These are phyloP conservation scores for Acrossocheilus fasciatus DNA, from an alignment of 2,797 vertebrate genomes.

Conservation along the genomic window DNA sequence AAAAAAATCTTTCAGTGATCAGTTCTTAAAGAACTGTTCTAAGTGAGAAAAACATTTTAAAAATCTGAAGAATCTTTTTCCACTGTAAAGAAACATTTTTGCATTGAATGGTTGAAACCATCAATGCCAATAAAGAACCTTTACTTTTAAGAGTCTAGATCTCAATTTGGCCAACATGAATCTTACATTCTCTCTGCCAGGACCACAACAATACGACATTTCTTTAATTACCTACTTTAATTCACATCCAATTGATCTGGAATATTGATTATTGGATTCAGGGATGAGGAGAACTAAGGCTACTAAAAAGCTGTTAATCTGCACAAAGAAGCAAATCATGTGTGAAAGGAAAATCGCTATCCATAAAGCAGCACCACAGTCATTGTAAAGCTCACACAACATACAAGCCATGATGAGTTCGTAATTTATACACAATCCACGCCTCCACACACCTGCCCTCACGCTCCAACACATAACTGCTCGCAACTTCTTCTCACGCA, in stretches of 20 bases:
- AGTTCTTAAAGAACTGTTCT: background rate
- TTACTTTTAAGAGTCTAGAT: background rate
- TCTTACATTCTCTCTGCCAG: conserved; percentile 20
- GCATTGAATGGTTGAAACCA: background rate
- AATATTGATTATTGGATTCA: conserved; percentile 61
- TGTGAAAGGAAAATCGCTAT: conserved; percentile 39
- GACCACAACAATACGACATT: conserved; percentile 48
- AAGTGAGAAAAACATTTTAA: background rate
- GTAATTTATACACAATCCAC: conserved; percentile 40
- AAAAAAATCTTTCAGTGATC: background rate
- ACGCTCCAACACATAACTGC: conserved; percentile 18
- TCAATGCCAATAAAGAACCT: background rate
- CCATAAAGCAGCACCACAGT: conserved; percentile 20
- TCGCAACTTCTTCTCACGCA: conserved; percentile 42
- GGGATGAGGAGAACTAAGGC: background rate
- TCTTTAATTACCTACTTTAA: conserved; percentile 62
- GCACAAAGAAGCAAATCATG: conserved; percentile 1
- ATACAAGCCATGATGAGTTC: background rate
- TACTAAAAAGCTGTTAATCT: conserved; percentile 56
- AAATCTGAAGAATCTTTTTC: background rate
- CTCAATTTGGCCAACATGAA: conserved; percentile 23
- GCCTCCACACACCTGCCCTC: conserved; percentile 48
- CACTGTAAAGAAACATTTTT: background rate
- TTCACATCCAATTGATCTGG: conserved; percentile 55
- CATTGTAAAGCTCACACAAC: conserved; percentile 27